Conservation (phyloP, 2,113 vertebrate species). For the Cebidichthys violaceus region DNA sequence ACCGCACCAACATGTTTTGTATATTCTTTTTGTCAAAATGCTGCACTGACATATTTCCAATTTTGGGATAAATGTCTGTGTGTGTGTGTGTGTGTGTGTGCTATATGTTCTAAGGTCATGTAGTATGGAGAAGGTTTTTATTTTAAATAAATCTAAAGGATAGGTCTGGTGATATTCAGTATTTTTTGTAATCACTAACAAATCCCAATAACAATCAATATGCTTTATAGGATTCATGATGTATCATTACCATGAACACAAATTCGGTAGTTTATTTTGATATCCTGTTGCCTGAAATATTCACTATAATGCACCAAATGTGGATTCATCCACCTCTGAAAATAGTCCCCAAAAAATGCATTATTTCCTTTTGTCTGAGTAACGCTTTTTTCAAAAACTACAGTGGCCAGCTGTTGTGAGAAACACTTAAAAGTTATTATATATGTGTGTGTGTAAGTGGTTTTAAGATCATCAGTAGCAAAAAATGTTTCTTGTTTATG, state of each 20-base stretch:
- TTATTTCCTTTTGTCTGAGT: background rate
- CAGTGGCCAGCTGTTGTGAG: background rate
- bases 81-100: background rate
- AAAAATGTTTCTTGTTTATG: no score
- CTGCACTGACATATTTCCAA: background rate
- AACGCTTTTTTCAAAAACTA: background rate
- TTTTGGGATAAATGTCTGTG: background rate
- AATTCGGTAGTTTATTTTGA: background rate
- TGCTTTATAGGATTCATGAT: background rate
- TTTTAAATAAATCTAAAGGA: background rate
- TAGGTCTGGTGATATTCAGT: background rate
- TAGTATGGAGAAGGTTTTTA: background rate
- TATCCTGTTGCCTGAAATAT: background rate
- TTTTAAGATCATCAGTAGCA: background rate
- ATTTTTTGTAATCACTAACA: background rate
- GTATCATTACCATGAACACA: background rate
- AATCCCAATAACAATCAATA: background rate
- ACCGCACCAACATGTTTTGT: no score
- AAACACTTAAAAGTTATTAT: no score
- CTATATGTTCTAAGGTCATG: background rate
- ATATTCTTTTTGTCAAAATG: background rate
- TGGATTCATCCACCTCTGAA: background rate
- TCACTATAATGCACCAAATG: background rate
- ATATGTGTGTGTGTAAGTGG: background rate
- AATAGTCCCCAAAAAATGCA: background rate